Evolutionary conservation across 1,140 invertebrate species (phyloP), one percentile per base, ranked within the genome.

Genomic region (Panagrolaimus sp.): DNA sequence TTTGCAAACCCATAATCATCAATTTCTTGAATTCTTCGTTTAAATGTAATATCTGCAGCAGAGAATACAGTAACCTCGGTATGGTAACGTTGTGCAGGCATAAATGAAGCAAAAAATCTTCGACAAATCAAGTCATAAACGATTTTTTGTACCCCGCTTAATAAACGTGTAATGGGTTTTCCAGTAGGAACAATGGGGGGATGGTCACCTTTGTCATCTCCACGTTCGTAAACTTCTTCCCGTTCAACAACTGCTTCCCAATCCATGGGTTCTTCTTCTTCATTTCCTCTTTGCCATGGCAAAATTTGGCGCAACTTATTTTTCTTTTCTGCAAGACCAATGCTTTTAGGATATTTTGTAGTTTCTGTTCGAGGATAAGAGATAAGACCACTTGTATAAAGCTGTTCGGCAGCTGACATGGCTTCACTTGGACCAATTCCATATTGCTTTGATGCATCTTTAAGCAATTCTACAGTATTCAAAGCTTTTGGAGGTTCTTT

Each of bases 111-210:
- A 76, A 98, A 91, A 83, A 98, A 98, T 86, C 98, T 93, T 55
- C 93, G 88, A 0, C 91, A 90, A 65, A 98, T 92, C 81, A 95
- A 98, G 82, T 97, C 94, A 84, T 98, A 98, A 5, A 98, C 84
- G 77, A 90, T 38, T 14, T 46, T 46, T 43, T 67, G 63, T 28
- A 76, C 73, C 69, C 28, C 14, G 43, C 12, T 64, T 3, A 71
- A 21, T 8, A 88, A 0, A 88, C 88, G 4, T 90, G 93, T 28
- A 21, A 45, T 65, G n/a, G 62, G 63, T 10, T 88, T 78, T 82
- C 90, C 91, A 89, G 94, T 94, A 0, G 96, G 96, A 4, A 95
- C 98, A 68, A 99, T 98, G 1, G 96, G 96, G 21, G 95, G 95
- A 89, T 99, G 96, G 84, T 98, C 95, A 7, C 94, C 94, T 32